Base-by-base conservation (phyloP, 1,140 invertebrate genomes). In the Tribolium castaneum region DNA sequence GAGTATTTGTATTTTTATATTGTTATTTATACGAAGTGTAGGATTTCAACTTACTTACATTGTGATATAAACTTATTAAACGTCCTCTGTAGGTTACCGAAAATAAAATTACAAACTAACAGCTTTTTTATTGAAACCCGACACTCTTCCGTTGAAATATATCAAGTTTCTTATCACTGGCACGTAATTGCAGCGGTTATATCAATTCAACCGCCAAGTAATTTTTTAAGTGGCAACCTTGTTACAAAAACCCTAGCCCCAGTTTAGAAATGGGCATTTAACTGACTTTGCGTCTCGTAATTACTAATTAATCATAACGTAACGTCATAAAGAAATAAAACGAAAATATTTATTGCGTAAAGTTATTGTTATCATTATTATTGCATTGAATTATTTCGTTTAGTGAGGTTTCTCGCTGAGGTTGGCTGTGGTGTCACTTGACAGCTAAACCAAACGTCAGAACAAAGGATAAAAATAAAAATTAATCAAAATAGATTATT, bases 1-100 rank as follows among this genome's bases (percentile, higher is more conserved):
- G 59, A 66, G 59, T 66, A 66, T 66, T 66, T 66, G 59, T 66
- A 66, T 66, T 66, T 66, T 66, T 66, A 66, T 66, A 66, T 35
- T 35, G 59, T 66, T 66, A 66, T 66, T 66, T 66, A 66, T 66
- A 66, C 35, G 30, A 66, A 66, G n/a, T 66, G 30, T 66, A 66
- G 6, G 5, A 66, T 66, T 66, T 14, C 54, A 59, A 59, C 54
- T 25, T 62, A 62, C 25, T 62, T 66, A 66, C 59, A 66, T 66
- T 66, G 59, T 66, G 59, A 66, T 66, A 66, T 66, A 30, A 66
- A 66, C 9, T 59, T 66, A 34, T 59, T 66, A 66, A 66, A 30
- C 59, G 30, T 66, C 34, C 30, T 39, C 59, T 35, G 59, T 66
- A 66, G 59, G 25, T 35, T 35, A 66, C 34, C 6, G 59, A 34